Evolutionary conservation across 2,888 invertebrate species (phyloP).

Genomic region (Drosophila suboccidentalis): DNA sequence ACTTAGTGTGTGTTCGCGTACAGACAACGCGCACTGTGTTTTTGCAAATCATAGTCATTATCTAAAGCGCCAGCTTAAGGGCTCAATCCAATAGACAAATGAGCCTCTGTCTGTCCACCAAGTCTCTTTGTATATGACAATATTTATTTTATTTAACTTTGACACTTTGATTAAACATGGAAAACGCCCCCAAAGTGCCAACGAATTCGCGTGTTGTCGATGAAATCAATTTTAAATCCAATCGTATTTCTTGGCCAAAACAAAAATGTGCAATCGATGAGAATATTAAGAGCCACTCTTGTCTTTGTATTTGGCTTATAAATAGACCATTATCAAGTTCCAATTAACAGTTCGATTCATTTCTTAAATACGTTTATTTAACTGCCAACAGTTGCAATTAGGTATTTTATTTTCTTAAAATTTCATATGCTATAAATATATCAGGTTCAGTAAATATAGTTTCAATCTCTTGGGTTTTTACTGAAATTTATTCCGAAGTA

Average conservation of each 20-base stretch:
- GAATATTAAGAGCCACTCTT: not conserved
- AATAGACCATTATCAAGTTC: not conserved
- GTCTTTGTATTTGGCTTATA: slow-evolving; percentile 4
- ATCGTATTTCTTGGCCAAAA: slow-evolving; percentile 5
- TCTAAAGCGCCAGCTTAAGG: slow-evolving; percentile 75
- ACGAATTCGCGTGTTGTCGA: slow-evolving; percentile 20
- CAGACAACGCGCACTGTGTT: slow-evolving; percentile 27
- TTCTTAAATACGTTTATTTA: slow-evolving; percentile 1
- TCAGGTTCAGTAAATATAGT: not conserved
- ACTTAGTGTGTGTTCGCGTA: slow-evolving; percentile 27
- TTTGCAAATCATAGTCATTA: slow-evolving; percentile 72
- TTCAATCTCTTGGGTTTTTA: not conserved
- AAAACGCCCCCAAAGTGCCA: slow-evolving; percentile 14
- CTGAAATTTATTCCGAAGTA: not conserved
- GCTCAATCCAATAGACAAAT: slow-evolving; percentile 71
- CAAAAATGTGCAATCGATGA: slow-evolving; percentile 4
- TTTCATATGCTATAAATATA: not conserved
- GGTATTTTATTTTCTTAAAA: not conserved
- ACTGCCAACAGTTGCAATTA: not conserved
- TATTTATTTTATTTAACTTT: slow-evolving; percentile 72
- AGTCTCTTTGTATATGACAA: slow-evolving; percentile 47
- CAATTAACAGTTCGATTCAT: not conserved
- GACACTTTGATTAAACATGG: slow-evolving; percentile 49
- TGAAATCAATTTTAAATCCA: slow-evolving; percentile 23
- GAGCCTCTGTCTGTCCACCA: slow-evolving; percentile 28